Conservation (phyloP, 2,888 invertebrate genomes). For the Cylindroiulus punctatus region DNA sequence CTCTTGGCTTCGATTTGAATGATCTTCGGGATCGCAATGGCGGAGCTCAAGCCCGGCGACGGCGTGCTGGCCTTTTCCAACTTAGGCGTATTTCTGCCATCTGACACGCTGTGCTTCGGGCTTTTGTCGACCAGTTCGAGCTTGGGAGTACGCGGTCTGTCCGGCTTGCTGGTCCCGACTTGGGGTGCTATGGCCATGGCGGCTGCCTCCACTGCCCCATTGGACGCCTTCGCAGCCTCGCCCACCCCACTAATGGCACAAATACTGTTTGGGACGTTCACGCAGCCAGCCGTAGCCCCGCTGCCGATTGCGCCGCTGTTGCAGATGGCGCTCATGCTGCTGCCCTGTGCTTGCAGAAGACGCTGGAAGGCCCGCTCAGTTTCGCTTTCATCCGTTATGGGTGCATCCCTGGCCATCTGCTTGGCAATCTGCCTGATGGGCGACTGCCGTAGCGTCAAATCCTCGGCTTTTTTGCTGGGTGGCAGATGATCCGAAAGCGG, state of each 20-base stretch:
- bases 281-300: neutral
- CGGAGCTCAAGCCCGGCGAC: constrained; percentile 42
- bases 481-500: neutral
- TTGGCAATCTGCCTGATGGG: constrained; percentile 50
- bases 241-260: neutral
- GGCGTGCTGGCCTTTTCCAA: constrained; percentile 4
- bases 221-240: neutral
- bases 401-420: constrained; percentile 29
- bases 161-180: constrained; percentile 44
- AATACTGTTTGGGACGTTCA: neutral
- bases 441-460: constrained; percentile 23
- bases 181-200: neutral
- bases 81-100: constrained; percentile 57
- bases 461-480: constrained; percentile 53
- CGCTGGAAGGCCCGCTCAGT: constrained; percentile 73
- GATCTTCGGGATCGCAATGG: neutral
- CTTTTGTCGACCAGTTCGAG: constrained; percentile 55
- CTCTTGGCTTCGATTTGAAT: constrained; percentile 51
- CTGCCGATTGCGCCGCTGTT: neutral
- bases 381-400: constrained; percentile 69
- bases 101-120: constrained; percentile 53
- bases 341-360: constrained; percentile 70
- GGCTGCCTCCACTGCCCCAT: neutral
- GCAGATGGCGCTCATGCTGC: constrained; percentile 72
- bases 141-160: constrained; percentile 56